Conservation (phyloP, 2,113 vertebrate genomes). For the Pterocles burchelli region DNA sequence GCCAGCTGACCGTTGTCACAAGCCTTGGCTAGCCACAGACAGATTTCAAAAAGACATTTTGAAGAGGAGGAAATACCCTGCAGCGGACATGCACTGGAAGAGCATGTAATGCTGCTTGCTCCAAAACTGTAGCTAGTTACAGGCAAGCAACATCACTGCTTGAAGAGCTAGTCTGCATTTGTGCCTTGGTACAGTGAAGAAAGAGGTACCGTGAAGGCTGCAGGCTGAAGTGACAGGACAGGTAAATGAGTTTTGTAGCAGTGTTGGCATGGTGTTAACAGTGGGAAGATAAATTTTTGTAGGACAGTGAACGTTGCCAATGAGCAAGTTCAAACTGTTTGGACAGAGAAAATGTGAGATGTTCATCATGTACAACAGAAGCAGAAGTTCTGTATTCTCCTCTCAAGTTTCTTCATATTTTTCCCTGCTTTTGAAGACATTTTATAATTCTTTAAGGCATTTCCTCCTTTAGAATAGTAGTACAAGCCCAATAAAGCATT, state of each 20-base stretch:
- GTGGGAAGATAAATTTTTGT: neutral
- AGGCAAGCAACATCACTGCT: neutral
- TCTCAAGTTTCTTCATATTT: neutral
- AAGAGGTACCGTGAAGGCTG: neutral
- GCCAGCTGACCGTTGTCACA: neutral
- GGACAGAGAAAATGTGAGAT: neutral
- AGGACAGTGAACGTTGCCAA: neutral
- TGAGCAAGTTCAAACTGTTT: neutral
- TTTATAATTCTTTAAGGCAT: neutral
- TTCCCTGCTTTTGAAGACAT: neutral
- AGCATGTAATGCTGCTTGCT: rapidly evolving
- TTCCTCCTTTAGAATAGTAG: neutral
- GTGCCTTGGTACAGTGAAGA: neutral
- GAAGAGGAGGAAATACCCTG: neutral
- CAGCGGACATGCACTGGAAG: neutral
- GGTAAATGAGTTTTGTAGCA: neutral
- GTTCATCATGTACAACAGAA: neutral
- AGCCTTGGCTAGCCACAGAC: neutral
- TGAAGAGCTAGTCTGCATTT: neutral
- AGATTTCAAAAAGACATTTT: neutral
- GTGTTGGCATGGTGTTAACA: neutral
- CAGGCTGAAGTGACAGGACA: neutral
- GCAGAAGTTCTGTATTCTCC: neutral
- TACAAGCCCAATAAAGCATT: neutral
- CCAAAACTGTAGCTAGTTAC: neutral